These are phyloP conservation scores for Rostratula benghalensis DNA, from an alignment of 2,113 vertebrate species.

Conservation along the genomic window DNA sequence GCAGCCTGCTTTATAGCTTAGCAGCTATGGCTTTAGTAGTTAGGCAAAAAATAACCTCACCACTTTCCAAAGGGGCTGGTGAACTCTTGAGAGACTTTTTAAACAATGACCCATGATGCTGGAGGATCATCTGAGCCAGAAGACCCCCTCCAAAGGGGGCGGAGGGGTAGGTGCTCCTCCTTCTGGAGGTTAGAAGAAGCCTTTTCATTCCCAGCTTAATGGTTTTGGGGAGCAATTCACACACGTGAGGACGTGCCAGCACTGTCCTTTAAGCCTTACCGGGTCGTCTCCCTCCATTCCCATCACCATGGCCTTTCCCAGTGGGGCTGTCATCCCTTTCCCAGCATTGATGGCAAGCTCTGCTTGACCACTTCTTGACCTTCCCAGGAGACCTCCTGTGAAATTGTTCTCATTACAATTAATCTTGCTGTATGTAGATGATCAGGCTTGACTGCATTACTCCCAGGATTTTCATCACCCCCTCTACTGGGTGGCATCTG, in stretches of 20 bases:
- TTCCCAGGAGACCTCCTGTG: background rate
- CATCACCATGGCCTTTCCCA: background rate
- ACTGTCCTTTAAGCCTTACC: background rate
- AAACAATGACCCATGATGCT: fast-evolving
- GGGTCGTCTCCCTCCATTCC: background rate
- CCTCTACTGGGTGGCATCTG: background rate
- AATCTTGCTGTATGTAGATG: background rate
- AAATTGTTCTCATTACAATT: background rate
- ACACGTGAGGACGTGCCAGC: fast-evolving
- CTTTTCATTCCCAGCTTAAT: background rate
- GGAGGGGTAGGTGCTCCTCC: background rate
- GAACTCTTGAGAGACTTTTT: background rate
- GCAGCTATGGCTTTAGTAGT: background rate
- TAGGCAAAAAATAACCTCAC: background rate
- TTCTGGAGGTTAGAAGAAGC: background rate
- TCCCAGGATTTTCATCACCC: background rate
- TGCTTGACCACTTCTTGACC: background rate
- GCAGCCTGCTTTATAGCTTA: background rate
- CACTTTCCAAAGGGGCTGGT: background rate
- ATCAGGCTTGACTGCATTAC: background rate
- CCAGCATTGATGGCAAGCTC: fast-evolving
- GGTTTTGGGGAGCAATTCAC: background rate
- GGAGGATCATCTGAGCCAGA: background rate
- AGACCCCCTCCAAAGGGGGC: background rate
- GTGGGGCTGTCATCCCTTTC: background rate